Evolutionary conservation across 2,797 vertebrate species (phyloP), one percentile per base, ranked within the genome.

Genomic region (Coracias cyanogaster): DNA sequence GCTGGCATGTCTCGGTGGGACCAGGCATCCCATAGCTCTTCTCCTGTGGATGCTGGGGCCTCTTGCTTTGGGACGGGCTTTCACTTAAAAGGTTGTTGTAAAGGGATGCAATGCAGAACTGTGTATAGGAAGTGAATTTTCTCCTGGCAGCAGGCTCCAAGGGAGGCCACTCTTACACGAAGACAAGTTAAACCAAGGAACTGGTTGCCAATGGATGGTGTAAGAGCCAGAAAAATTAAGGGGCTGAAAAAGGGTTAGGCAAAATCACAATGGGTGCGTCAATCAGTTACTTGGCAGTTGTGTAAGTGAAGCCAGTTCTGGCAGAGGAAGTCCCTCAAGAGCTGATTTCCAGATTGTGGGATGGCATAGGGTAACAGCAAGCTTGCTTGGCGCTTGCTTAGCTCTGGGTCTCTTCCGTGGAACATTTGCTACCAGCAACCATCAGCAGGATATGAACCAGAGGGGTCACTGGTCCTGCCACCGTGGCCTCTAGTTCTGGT

Each of bases 21-120:
- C 7, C 2, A 1, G 71, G 33, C 82, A 69, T 33, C 61, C 54
- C 25, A 1, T 6, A 13, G 70, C 41, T 29, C 51, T 86, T 61
- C 51, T 15, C 15, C 0, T 9, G 25, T 10, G 11, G 46, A 11
- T 11, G 5, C 39, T 41, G 52, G 25, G 13, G 10, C 52, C 31
- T 64, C 57, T 49, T 51, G 49, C 39, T 10, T 61, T 33, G 69
- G 77, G 45, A 8, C 41, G 43, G 31, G 28, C 37, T 81, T 37
- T 20, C 4, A 2, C 20, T 33, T 9, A 10, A 31, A 28, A 39
- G 33, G 62, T 26, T 1, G 1, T 6, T 15, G 41, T 26, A 2
- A 31, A 69, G 37, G 29, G 33, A 6, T 0, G 9, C 0, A 13
- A 21, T 43, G 48, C 29, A 7, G 22, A 19, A 43, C 0, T 5